Evolutionary conservation across 2,888 invertebrate genomes (phyloP), one percentile per base, ranked within the genome.

Genomic region (Diaperis boleti): DNA sequence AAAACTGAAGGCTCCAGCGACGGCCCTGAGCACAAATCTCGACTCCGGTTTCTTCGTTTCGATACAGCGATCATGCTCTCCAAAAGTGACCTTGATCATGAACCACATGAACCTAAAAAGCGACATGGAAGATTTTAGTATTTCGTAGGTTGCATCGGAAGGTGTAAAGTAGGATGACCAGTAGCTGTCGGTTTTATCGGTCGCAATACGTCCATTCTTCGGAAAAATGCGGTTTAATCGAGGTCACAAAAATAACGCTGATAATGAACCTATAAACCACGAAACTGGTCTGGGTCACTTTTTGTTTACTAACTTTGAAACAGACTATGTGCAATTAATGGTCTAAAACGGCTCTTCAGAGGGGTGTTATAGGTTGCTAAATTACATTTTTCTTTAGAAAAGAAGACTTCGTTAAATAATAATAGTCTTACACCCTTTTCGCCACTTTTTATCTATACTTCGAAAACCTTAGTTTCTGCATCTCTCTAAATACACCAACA

Each of bases 51-150:
- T 85, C 41, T 81, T 82, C 35, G 88, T 89, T 50, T 90, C 87
- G 72, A 89, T 87, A 81, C 94, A 94, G 41, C 92, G 88, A 81
- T 95, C 90, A 79, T 94, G 93, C 79, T 94, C 94, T 0, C 94
- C 94, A 72, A 94, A 91, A 8, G 93, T 92, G 67, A 93, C 92
- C 81, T 92, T 92, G 79, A 94, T 92, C 92, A 94, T 91, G 82
- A 94, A 94, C 94, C 94, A 94, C 91, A 94, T 92, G 80, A 94
- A 94, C 69, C 92, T 92, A 84, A 87, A 82, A 76, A 54, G 29
- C 15, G 14, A 35, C 26, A n/a, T 26, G 8, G 26, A 26, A 26
- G n/a, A n/a, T n/a, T 26, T 26, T 26, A 26, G 6, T 26, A n/a
- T 26, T n/a, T 26, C n/a, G 26, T 26, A 26, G 26, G 26, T 10